Base-by-base conservation (phyloP, 2,113 vertebrate species). In the Bos indicus region DNA sequence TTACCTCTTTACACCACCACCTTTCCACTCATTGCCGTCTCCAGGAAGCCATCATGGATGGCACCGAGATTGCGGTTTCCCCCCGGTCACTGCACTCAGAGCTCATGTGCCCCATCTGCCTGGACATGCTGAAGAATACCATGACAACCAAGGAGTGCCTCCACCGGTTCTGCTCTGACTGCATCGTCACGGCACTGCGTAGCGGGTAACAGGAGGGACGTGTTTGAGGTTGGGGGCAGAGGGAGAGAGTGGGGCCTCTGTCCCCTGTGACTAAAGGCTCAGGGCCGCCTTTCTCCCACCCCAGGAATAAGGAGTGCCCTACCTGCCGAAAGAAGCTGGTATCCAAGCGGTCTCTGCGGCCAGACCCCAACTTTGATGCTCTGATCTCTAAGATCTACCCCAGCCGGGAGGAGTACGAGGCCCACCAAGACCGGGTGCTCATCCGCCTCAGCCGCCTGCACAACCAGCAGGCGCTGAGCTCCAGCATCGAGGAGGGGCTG, bases 101-200 rank as follows among this genome's bases (percentile, higher is more conserved):
- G 98, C 99, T 99, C 91, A 99, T 99, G 99, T 99, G 99, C 96
- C 99, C 99, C 93, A 99, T 99, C 98, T 99, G 99, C 97, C 98
- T 99, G 98, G 99, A 99, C 98, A 99, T 99, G 99, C 98, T 99
- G 96, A 99, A 99, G 98, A 99, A 99, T 98, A 99, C 99, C 5
- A 99, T 99, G 99, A 99, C 99, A 36, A 99, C 99, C 98, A 99
- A 99, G 98, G 99, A 99, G 98, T 99, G 99, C 97, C 99, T 99
- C 17, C 99, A 99, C 94, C 99, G 99, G 57, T 99, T 99, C 98
- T 99, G 99, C 98, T 99, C 99, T 0, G 99, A 99, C 97, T 99
- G 99, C 96, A 99, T 99, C n/a, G 99, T 99, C 97, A 99, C 99
- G 0, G 99, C 99, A 0, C 99, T 99, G 94, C 98, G 99, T 57